Conservation (phyloP, 2,888 invertebrate genomes). For the Epiperipatus broadwayi region DNA sequence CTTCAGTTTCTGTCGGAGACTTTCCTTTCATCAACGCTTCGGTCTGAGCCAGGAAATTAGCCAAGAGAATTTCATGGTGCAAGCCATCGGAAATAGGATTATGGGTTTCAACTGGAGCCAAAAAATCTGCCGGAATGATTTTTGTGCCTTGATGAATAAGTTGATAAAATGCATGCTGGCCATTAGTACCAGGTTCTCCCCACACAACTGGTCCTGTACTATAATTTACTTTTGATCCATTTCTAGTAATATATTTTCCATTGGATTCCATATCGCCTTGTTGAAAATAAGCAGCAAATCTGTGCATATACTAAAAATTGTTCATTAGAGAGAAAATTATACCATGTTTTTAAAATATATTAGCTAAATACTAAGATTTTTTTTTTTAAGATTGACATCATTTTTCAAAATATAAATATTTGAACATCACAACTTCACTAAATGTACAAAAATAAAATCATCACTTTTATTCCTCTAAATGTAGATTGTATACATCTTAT, state of each 20-base stretch:
- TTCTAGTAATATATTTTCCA: constrained; percentile 52
- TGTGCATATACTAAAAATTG: constrained; percentile 53
- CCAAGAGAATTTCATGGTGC: constrained; percentile 82
- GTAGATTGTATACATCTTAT: no score
- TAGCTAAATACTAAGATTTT: neutral
- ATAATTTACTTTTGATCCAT: constrained; percentile 32
- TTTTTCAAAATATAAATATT: no score
- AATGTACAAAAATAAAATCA: no score
- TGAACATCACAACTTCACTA: no score
- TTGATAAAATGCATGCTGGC: constrained; percentile 99
- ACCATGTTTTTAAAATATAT: neutral
- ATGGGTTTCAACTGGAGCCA: constrained; percentile 75
- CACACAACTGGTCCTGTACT: constrained; percentile 62
- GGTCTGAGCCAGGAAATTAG: constrained; percentile 96
- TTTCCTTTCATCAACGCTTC: constrained; percentile 87
- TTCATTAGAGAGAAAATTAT: constrained; percentile 3
- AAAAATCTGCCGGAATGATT: constrained; percentile 87
- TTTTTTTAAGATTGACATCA: no score
- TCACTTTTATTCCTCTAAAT: no score
- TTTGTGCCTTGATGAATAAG: constrained; percentile 84
- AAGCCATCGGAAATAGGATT: constrained; percentile 58
- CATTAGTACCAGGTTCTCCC: constrained; percentile 99
- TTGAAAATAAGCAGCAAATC: constrained; percentile 98
- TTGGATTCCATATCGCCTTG: constrained; percentile 99
- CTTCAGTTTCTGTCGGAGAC: constrained; percentile 43